These are phyloP conservation scores for Zele albiditarsus DNA, from an alignment of 2,888 invertebrate species.

Conservation along the genomic window DNA sequence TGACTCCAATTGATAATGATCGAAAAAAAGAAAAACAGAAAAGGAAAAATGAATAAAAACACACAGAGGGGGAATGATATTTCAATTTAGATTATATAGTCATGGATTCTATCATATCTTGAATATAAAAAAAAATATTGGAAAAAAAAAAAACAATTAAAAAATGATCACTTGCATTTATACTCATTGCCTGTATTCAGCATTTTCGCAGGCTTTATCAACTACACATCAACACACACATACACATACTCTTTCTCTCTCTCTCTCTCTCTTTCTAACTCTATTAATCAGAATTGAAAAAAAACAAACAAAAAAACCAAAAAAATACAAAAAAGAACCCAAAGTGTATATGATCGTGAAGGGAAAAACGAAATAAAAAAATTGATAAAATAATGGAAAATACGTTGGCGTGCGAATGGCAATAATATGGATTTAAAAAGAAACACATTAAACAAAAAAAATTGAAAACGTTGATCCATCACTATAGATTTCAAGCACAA, in stretches of 20 bases:
- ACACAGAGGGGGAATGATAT: conserved; percentile 1
- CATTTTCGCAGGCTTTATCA: conserved; percentile 40
- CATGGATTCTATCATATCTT: conserved; percentile 21
- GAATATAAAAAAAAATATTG: conserved; percentile 23
- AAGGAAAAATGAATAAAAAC: conserved; percentile 11
- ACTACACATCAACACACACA: conserved; percentile 45
- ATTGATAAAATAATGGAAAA: conserved; percentile 48
- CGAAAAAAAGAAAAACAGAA: conserved; percentile 6
- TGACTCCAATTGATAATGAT: conserved; percentile 10
- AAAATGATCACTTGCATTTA: conserved; percentile 25
- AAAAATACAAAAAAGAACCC: conserved; percentile 34
- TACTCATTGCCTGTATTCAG: conserved; percentile 25
- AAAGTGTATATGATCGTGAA: conserved; percentile 14
- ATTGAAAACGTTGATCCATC: conserved; percentile 53
- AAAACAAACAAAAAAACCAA: too few relatives aligned
- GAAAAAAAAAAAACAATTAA: neutral
- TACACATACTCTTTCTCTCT: conserved; percentile 24
- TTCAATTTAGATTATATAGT: conserved; percentile 21
- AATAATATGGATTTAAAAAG: conserved; percentile 35
- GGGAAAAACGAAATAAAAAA: conserved; percentile 46
- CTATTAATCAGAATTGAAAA: conserved; percentile 28
- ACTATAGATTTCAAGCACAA: conserved; percentile 69
- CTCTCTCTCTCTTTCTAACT: conserved; percentile 4
- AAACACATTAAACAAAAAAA: conserved; percentile 33
- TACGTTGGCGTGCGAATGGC: conserved; percentile 18